phyloP scores from a whole-genome alignment of 2,888 invertebrate species.

The Mythimna loreyi region DNA sequence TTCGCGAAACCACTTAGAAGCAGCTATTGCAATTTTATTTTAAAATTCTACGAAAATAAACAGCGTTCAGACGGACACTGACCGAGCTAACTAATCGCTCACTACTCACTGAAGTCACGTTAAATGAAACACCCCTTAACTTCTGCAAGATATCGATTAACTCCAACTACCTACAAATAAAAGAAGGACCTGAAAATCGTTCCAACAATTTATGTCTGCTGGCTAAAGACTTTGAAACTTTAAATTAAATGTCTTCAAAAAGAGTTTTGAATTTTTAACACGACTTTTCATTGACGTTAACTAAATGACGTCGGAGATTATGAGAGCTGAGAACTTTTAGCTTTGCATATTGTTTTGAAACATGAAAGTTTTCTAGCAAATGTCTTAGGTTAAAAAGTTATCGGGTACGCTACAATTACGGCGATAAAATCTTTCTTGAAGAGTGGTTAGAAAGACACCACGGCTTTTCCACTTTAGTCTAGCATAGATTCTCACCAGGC shows the following conservation, averaged over 20 bases:
- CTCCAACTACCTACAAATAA: constrained; percentile 58
- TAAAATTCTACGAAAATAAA: constrained; percentile 50
- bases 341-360: neutral
- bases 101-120: constrained; percentile 70
- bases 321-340: neutral
- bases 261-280: constrained; percentile 46
- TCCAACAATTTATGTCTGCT: constrained; percentile 62
- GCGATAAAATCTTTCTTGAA: no score
- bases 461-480: no score
- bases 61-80: constrained; percentile 57
- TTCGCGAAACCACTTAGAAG: constrained; percentile 43
- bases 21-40: constrained; percentile 28
- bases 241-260: constrained; percentile 60
- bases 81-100: constrained; percentile 66
- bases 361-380: neutral
- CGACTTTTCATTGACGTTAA: constrained; percentile 46
- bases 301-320: constrained; percentile 19
- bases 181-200: constrained; percentile 63
- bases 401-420: no score
- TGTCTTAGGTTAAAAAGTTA: no score
- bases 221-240: constrained; percentile 56
- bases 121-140: constrained; percentile 69
- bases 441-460: no score
- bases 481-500: no score
- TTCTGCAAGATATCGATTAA: constrained; percentile 73